A percentile compares a stretch with the other conserved stretches of the same genome.
Evolutionary conservation across 2,797 vertebrate genomes (phyloP).

Genomic region (Sebastes umbrosus): DNA sequence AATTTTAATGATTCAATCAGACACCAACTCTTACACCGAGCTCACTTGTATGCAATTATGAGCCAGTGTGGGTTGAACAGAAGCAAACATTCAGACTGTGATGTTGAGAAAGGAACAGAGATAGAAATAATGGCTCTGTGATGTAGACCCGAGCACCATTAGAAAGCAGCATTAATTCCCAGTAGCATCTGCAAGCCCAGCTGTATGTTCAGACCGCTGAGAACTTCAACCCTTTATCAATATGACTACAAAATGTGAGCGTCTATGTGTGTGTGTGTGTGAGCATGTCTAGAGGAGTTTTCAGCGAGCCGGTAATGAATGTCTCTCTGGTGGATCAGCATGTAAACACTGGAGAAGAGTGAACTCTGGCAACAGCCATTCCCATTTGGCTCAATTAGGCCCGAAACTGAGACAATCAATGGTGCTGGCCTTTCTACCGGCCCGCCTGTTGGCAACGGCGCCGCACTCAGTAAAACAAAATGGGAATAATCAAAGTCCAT

Average conservation of each 20-base stretch:
- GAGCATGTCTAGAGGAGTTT: conserved; percentile 63
- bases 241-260: conserved; percentile 52
- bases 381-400: conserved; percentile 89
- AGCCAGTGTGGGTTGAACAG: conserved; percentile 36
- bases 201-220: conserved; percentile 57
- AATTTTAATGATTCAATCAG: conserved; percentile 52
- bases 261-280: conserved; percentile 5
- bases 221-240: conserved; percentile 67
- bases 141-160: conserved; percentile 59
- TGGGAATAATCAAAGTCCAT: conserved; percentile 85
- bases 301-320: conserved; percentile 75
- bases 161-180: conserved; percentile 70
- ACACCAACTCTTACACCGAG: conserved; percentile 35
- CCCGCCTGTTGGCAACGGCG: conserved; percentile 71
- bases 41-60: conserved; percentile 47
- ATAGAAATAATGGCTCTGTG: conserved; percentile 58
- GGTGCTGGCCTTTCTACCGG: conserved; percentile 76
- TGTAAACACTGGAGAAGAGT: conserved; percentile 82
- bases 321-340: conserved; percentile 72
- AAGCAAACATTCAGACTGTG: conserved; percentile 40
- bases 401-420: conserved; percentile 82
- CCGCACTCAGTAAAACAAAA: conserved; percentile 78
- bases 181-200: conserved; percentile 68
- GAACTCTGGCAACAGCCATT: conserved; percentile 83
- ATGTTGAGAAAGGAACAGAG: conserved; percentile 39